phyloP scores from a whole-genome alignment of 2,113 vertebrate species.

The Empidonax traillii region DNA sequence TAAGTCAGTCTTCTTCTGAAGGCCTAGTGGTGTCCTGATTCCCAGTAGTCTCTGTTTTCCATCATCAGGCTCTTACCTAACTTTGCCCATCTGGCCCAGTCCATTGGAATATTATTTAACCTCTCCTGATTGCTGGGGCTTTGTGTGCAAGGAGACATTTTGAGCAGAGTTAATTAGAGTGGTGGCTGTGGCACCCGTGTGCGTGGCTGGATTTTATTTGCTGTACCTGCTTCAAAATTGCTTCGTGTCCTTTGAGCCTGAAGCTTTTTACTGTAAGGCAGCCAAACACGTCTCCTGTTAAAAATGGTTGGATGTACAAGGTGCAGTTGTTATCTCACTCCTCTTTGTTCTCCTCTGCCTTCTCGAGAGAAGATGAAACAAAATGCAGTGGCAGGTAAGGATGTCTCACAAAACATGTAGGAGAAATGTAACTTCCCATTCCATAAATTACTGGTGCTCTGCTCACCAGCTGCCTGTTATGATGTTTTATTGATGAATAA shows the following conservation, averaged over 20 bases:
- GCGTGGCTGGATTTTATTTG: background rate
- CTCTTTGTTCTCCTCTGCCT: slow-evolving; percentile 34
- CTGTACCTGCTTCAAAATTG: background rate
- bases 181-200: background rate
- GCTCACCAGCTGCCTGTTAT: slow-evolving; percentile 47
- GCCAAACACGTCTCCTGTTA: background rate
- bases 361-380: slow-evolving; percentile 36
- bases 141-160: slow-evolving; percentile 6
- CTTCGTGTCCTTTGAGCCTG: background rate
- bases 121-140: background rate
- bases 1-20: background rate
- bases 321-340: background rate
- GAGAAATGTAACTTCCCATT: slow-evolving; percentile 46
- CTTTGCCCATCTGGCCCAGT: background rate
- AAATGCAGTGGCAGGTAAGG: slow-evolving; percentile 56
- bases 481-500: slow-evolving; percentile 71
- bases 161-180: background rate
- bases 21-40: background rate
- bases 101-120: background rate
- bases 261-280: background rate
- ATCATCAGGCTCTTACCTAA: background rate
- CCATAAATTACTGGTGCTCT: slow-evolving; percentile 57
- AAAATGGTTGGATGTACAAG: background rate
- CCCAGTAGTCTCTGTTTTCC: background rate
- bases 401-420: slow-evolving; percentile 33